Base-by-base conservation (phyloP, 1,140 invertebrate genomes). In the Heliconius nattereri region DNA sequence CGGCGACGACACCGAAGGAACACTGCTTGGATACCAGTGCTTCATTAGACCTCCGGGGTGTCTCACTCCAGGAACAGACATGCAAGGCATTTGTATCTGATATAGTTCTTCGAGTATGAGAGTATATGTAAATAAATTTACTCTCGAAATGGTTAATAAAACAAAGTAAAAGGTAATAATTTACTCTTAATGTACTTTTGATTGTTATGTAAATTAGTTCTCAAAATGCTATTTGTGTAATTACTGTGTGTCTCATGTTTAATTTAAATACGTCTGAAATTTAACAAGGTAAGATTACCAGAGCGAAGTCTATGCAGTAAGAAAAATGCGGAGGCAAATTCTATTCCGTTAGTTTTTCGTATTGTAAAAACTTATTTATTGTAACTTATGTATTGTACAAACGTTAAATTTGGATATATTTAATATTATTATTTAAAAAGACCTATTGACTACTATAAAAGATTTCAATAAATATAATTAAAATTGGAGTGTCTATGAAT, bases 321-420 rank as follows among this genome's bases (percentile, higher is more conserved):
- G 75, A 72, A 78, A 81, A 81, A 71, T 75, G 49, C 20, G 23
- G 57, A 78, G 70, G 37, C 49, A 81, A 70, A 78, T 81, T 26
- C 0, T 26, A 26, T 66, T 13, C 9, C 60, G 3, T n/a, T 29
- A 66, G 29, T 57, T 9, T n/a, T 9, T 57, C 13, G 40, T 23
- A 60, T 66, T 29, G 11, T 23, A n/a, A 45, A 45, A n/a, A n/a
- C n/a, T n/a, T n/a, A n/a, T n/a, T n/a, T n/a, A n/a, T n/a, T n/a
- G n/a, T n/a, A n/a, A n/a, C n/a, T n/a, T n/a, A n/a, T n/a, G n/a
- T n/a, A 45, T 13, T 13, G 5, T 5, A 16, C 13, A n/a, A n/a
- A 45, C 5, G 5, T 45, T 45, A 13, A 45, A 45, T 45, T 0
- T 45, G 13, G 3, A 1, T 45, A 13, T 16, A 45, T 45, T 16